These are phyloP conservation scores for Todiramphus chloris DNA, from an alignment of 2,113 vertebrate genomes.

Conservation along the genomic window DNA sequence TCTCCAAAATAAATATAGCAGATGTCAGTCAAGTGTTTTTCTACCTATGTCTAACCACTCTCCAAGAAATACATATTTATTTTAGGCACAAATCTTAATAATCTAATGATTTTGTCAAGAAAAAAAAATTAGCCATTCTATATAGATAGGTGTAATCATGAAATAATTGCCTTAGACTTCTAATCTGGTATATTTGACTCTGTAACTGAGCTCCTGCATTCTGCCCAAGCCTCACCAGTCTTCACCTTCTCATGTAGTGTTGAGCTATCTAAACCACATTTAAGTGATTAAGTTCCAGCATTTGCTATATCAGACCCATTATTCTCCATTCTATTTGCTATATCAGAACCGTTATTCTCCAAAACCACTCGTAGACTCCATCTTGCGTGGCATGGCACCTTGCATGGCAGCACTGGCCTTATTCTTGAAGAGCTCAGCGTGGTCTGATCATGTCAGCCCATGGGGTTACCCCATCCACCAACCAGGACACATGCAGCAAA, in stretches of 20 bases:
- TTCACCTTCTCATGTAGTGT: fast-evolving
- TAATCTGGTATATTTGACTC: neutral
- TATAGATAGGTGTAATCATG: neutral
- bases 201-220: neutral
- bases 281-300: neutral
- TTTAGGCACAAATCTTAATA: neutral
- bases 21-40: constrained; percentile 12
- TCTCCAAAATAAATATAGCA: constrained; percentile 30
- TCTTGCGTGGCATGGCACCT: neutral
- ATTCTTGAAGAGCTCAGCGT: neutral
- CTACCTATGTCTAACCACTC: neutral
- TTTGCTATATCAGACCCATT: neutral
- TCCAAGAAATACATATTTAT: neutral
- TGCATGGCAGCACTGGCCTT: neutral
- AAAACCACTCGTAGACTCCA: neutral
- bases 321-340: neutral
- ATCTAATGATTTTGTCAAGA: neutral
- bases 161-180: neutral
- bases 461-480: neutral
- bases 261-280: neutral
- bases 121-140: neutral
- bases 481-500: neutral
- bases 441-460: neutral
- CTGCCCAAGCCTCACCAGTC: neutral
- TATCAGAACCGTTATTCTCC: neutral